Conservation (phyloP, 2,888 invertebrate species). For the Tachystola acroxantha region DNA sequence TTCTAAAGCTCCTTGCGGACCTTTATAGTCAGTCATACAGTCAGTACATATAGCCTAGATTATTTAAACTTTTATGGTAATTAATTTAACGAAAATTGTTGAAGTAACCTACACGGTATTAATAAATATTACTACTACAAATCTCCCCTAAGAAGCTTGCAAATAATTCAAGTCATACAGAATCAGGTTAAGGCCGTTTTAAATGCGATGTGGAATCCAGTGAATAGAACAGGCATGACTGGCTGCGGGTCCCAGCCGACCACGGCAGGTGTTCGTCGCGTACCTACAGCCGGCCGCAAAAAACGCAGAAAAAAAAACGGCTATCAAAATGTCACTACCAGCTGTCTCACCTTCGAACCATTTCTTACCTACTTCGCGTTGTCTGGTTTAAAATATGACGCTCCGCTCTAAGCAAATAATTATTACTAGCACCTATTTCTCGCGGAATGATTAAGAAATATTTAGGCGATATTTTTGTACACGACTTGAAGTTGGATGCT, state of each 20-base stretch:
- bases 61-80: too few species aligned
- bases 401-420: conserved; percentile 20
- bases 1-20: too few species aligned
- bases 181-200: conserved; percentile 35
- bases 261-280: conserved; percentile 56
- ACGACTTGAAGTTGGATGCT: not conserved
- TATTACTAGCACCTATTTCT: too few species aligned
- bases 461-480: not conserved
- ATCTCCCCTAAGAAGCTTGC: not conserved
- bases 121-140: too few species aligned
- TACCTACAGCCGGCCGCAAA: conserved; percentile 36
- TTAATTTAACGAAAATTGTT: too few species aligned
- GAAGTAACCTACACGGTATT: too few species aligned
- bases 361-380: conserved; percentile 23
- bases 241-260: conserved; percentile 25
- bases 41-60: too few species aligned
- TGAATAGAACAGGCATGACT: conserved; percentile 39
- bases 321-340: conserved; percentile 62
- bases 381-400: conserved; percentile 17
- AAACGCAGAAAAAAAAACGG: conserved; percentile 41
- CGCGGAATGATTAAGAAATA: conserved; percentile 3
- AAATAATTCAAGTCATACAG: conserved; percentile 5
- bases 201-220: conserved; percentile 14
- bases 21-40: too few species aligned
- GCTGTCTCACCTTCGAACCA: conserved; percentile 56